These are phyloP conservation scores for Trichechus manatus DNA, from an alignment of 2,113 vertebrate species.

Conservation along the genomic window DNA sequence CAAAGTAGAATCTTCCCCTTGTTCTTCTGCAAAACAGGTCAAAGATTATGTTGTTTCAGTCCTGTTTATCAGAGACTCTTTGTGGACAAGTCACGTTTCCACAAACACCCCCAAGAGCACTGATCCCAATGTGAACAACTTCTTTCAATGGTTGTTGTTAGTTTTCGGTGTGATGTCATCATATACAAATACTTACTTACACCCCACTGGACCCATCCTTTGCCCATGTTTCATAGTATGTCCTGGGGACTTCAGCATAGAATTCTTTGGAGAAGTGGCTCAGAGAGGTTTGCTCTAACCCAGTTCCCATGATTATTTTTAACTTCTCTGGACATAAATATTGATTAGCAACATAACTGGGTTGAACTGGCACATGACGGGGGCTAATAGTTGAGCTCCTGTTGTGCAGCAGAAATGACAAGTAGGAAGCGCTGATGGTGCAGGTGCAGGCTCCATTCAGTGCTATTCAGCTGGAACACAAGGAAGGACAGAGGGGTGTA, in stretches of 20 bases:
- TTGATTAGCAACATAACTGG: not conserved
- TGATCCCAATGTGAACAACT: slow-evolving; percentile 27
- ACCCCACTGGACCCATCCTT: not conserved
- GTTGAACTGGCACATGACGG: not conserved
- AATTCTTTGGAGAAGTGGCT: no score
- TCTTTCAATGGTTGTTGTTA: not conserved
- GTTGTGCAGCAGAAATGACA: not conserved
- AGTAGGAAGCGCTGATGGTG: no score
- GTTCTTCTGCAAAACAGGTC: not conserved
- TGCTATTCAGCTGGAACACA: not conserved
- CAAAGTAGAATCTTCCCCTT: not conserved
- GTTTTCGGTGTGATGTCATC: not conserved
- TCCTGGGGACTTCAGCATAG: not conserved
- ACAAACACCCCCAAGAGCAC: no score
- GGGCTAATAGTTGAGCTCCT: not conserved
- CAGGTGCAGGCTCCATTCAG: not conserved
- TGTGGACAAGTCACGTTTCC: not conserved
- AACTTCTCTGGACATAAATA: not conserved
- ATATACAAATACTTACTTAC: accelerated
- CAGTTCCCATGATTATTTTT: not conserved
- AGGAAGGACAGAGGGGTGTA: not conserved
- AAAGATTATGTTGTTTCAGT: accelerated
- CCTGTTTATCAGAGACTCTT: not conserved
- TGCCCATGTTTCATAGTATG: not conserved
- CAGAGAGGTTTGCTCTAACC: not conserved